These are phyloP conservation scores for Clarias fuscus DNA, from an alignment of 2,797 vertebrate genomes.

Conservation along the genomic window DNA sequence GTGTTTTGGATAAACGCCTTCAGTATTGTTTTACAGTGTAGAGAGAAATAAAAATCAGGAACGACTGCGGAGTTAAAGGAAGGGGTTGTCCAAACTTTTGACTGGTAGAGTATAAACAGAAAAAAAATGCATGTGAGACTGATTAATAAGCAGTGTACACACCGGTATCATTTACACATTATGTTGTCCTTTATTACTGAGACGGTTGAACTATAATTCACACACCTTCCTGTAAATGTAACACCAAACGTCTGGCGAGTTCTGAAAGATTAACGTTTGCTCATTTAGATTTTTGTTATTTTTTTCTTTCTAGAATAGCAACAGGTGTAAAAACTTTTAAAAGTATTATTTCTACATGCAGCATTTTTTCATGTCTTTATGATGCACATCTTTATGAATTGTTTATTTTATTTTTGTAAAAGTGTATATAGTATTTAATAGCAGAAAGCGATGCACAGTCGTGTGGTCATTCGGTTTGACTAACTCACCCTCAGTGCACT, in stretches of 20 bases:
- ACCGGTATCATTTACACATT: background rate
- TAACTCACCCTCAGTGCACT: background rate
- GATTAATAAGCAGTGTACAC: background rate
- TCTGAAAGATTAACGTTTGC: background rate
- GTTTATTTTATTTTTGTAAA: too few species aligned
- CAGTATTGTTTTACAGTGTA: too few species aligned
- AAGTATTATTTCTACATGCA: too few species aligned
- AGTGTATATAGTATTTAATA: background rate
- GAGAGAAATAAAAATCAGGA: too few species aligned
- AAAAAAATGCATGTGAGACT: background rate
- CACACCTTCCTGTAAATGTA: background rate
- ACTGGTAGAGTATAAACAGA: background rate
- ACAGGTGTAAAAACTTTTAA: too few species aligned
- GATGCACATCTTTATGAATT: background rate
- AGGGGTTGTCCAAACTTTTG: too few species aligned
- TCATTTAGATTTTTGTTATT: too few species aligned
- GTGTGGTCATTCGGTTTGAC: background rate
- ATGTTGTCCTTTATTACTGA: background rate
- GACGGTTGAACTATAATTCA: background rate
- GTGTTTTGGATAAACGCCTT: too few species aligned
- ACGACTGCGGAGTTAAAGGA: too few species aligned
- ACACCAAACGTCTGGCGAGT: background rate
- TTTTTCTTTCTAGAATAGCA: too few species aligned
- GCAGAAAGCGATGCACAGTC: background rate
- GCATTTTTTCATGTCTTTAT: background rate